Conservation (phyloP, 2,113 vertebrate genomes). For the Grallaria varia region DNA sequence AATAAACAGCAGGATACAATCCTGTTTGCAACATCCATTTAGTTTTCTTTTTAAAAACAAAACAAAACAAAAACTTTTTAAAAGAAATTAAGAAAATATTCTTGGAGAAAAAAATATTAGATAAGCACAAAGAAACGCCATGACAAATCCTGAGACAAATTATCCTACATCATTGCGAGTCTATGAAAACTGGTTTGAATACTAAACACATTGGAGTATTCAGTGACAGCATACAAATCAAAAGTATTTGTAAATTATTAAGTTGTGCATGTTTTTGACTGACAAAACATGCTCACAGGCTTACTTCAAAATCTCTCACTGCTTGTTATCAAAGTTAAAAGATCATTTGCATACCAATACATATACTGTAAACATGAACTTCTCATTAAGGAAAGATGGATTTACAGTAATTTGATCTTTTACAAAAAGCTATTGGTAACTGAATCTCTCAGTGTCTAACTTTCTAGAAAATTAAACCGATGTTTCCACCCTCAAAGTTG, state of each 20-base stretch:
- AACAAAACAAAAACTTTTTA: neutral
- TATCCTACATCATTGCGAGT: neutral
- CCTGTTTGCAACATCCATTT: constrained; percentile 13
- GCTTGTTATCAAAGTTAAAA: constrained; percentile 79
- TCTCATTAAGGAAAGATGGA: constrained; percentile 77
- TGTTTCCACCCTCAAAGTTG: constrained; percentile 73
- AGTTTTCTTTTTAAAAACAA: neutral
- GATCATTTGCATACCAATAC: constrained; percentile 77
- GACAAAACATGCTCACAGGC: constrained; percentile 71
- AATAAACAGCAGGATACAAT: constrained; percentile 53
- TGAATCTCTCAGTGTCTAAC: constrained; percentile 69
- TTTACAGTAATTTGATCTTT: constrained; percentile 78
- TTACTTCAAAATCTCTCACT: constrained; percentile 75
- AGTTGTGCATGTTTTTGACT: constrained; percentile 68
- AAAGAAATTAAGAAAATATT: constrained; percentile 58
- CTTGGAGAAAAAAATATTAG: constrained; percentile 6
- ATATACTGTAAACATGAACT: constrained; percentile 79
- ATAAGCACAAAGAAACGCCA: constrained; percentile 43
- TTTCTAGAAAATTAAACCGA: constrained; percentile 78
- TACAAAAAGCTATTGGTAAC: constrained; percentile 77
- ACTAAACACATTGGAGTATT: constrained; percentile 37
- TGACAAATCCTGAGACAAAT: constrained; percentile 62
- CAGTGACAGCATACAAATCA: constrained; percentile 57
- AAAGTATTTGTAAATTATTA: constrained; percentile 63
- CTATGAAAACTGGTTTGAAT: constrained; percentile 36